A percentile compares a stretch with the other conserved stretches of the same genome.
These are phyloP conservation scores for Dendrolimus pini DNA, from an alignment of 2,888 invertebrate genomes.

Conservation along the genomic window DNA sequence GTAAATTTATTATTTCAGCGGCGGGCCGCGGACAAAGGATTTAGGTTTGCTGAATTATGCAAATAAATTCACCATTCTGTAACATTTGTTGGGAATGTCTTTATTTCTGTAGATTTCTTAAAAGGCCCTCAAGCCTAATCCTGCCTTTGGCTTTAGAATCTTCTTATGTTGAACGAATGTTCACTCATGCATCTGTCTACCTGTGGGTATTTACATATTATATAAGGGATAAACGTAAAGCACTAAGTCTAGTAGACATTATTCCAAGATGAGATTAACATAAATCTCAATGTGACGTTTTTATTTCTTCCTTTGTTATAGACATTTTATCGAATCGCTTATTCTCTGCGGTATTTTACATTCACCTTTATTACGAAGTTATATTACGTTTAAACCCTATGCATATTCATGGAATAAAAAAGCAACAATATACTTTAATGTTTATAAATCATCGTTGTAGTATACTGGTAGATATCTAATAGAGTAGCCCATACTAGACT, in stretches of 20 bases:
- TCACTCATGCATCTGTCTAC: constrained; percentile 34
- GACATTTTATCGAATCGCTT: constrained; percentile 20
- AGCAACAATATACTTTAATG: too few relatives aligned
- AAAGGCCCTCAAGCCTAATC: constrained; percentile 61
- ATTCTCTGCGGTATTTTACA: constrained; percentile 10
- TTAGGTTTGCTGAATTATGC: constrained; percentile 73
- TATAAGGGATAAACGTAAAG: constrained; percentile 23
- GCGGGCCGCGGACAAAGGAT: constrained; percentile 69
- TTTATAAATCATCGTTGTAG: too few relatives aligned
- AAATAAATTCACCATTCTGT: constrained; percentile 75
- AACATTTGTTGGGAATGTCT: constrained; percentile 74
- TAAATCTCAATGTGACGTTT: constrained; percentile 26
- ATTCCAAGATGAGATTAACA: constrained; percentile 27
- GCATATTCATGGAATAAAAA: too few relatives aligned
- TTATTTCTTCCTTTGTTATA: constrained; percentile 24
- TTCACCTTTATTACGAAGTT: background rate
- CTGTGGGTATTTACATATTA: constrained; percentile 31
- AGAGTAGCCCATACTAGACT: too few relatives aligned
- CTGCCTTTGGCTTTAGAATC: constrained; percentile 55
- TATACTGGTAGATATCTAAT: too few relatives aligned
- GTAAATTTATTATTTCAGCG: constrained; percentile 71
- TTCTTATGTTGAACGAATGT: constrained; percentile 42
- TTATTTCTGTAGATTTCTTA: constrained; percentile 71
- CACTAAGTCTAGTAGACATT: constrained; percentile 23
- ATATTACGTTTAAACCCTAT: too few relatives aligned